These are phyloP conservation scores for Furcula furcula DNA, from an alignment of 2,888 invertebrate genomes.

Conservation along the genomic window DNA sequence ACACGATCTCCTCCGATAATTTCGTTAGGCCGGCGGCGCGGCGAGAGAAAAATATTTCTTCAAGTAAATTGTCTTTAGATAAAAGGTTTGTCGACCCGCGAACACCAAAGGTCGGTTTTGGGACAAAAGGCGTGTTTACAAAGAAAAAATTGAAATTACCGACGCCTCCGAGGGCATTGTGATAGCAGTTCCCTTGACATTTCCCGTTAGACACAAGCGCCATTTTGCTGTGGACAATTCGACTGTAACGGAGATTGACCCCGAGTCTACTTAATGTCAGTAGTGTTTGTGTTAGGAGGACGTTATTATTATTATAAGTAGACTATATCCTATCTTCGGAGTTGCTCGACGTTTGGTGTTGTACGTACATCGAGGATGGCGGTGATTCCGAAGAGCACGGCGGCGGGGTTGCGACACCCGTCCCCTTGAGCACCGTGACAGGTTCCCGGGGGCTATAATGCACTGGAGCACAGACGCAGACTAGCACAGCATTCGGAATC, in stretches of 20 bases:
- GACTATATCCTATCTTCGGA: too few species aligned
- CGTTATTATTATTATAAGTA: too few species aligned
- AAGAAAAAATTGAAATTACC: slow-evolving; percentile 37
- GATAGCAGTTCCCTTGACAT: slow-evolving; percentile 32
- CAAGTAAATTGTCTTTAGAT: slow-evolving; percentile 38
- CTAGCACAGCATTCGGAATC: too few species aligned
- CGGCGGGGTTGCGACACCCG: too few species aligned
- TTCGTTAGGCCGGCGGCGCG: slow-evolving; percentile 16
- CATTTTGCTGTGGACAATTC: slow-evolving; percentile 28
- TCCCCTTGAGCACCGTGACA: too few species aligned
- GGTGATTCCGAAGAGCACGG: too few species aligned
- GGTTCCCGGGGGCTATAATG: too few species aligned
- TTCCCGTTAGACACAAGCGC: slow-evolving; percentile 24
- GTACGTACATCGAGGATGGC: too few species aligned
- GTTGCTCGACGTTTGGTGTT: too few species aligned
- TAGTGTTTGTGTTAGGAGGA: background rate
- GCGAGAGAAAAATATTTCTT: slow-evolving; percentile 31
- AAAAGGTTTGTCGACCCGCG: slow-evolving; percentile 38
- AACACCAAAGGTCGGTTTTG: slow-evolving; percentile 33
- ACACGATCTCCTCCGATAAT: slow-evolving; percentile 29
- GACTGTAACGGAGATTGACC: slow-evolving; percentile 22
- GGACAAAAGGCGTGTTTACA: slow-evolving; percentile 36
- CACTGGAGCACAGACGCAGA: too few species aligned
- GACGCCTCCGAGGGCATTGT: slow-evolving; percentile 26
- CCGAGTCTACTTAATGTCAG: slow-evolving; percentile 15